A percentile compares a stretch with the other conserved stretches of the same genome.
Conservation (phyloP, 2,113 vertebrate species). For the Brachypodius melanocephalos region DNA sequence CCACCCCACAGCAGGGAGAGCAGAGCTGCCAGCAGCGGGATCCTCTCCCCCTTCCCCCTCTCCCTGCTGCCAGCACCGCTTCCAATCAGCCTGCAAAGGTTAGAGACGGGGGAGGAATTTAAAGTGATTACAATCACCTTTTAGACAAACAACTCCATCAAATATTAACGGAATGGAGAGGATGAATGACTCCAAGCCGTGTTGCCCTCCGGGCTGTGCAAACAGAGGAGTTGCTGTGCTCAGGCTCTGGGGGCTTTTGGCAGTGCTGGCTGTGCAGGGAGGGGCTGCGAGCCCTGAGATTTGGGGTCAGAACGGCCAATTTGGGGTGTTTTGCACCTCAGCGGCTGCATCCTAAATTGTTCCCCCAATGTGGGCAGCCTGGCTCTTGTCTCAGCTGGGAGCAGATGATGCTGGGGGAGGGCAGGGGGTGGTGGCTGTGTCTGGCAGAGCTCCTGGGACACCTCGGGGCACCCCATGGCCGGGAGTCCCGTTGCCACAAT, state of each 20-base stretch:
- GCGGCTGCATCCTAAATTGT: not conserved
- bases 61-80: not conserved
- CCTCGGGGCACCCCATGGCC: fast-evolving
- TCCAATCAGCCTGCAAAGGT: conserved; percentile 65
- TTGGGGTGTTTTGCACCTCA: not conserved
- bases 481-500: not conserved
- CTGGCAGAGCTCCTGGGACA: not conserved
- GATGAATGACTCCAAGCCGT: conserved; percentile 17
- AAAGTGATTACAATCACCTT: conserved; percentile 70
- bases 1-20: not conserved
- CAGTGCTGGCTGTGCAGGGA: fast-evolving
- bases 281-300: not conserved
- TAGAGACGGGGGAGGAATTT: conserved; percentile 66
- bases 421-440: not conserved
- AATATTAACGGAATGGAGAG: conserved; percentile 47
- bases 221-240: not conserved
- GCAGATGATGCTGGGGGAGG: fast-evolving
- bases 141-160: conserved; percentile 70
- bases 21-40: not conserved
- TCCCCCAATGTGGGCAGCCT: fast-evolving
- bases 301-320: not conserved
- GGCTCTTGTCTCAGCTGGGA: not conserved
- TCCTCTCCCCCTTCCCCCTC: not conserved
- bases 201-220: conserved; percentile 31
- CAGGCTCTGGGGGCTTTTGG: not conserved